Conservation (phyloP, 2,113 vertebrate species). For the Aptenodytes forsteri region DNA sequence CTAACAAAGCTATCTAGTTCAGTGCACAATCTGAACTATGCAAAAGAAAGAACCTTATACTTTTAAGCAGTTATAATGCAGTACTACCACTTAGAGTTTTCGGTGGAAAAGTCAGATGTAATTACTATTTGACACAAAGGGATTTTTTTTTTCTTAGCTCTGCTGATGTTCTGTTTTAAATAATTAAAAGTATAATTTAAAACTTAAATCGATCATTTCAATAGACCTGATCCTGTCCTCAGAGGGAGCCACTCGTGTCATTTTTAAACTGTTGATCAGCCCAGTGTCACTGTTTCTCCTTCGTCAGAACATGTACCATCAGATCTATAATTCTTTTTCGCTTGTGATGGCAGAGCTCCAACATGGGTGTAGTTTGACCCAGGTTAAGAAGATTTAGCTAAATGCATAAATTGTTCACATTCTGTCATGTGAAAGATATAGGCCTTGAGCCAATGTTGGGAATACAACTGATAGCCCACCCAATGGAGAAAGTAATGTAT, state of each 20-base stretch:
- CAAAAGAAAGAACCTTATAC: conserved; percentile 27
- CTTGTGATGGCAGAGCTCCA: conserved; percentile 26
- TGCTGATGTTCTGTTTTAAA: not conserved
- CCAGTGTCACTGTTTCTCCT: conserved; percentile 16
- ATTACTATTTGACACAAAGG: conserved; percentile 56
- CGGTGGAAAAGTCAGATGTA: conserved; percentile 29
- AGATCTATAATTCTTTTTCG: conserved; percentile 8
- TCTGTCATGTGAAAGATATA: conserved; percentile 22
- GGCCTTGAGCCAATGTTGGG: not conserved
- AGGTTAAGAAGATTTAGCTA: conserved; percentile 51
- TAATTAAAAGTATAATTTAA: conserved; percentile 44
- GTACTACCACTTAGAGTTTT: conserved; percentile 17
- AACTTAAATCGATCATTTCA: conserved; percentile 14
- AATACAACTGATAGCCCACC: not conserved
- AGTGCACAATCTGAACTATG: conserved; percentile 16
- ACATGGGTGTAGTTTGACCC: conserved; percentile 2
- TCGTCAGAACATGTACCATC: conserved; percentile 49
- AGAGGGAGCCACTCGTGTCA: conserved; percentile 5
- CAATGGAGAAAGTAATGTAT: not conserved
- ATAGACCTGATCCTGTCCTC: conserved; percentile 3
- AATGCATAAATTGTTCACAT: conserved; percentile 41
- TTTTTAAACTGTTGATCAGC: conserved; percentile 9
- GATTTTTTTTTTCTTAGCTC: conserved; percentile 14
- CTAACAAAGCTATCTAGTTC: conserved; percentile 61
- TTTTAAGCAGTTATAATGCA: conserved; percentile 39